Evolutionary conservation across 2,888 invertebrate genomes (phyloP).

Genomic region (Dugesia japonica): DNA sequence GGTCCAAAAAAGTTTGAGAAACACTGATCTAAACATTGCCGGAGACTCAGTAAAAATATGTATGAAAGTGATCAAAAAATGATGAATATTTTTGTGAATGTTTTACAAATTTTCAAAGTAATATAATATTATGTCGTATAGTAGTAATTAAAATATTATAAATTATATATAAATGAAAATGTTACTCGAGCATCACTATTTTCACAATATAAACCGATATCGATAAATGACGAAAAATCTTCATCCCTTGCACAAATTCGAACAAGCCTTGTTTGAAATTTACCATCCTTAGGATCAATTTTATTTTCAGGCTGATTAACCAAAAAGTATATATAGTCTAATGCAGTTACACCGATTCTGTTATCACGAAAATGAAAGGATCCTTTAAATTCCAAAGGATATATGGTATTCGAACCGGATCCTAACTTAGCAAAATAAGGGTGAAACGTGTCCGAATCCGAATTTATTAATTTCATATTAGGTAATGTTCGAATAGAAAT

Average conservation of each 20-base stretch:
- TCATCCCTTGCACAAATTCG: background rate
- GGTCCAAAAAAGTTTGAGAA: no score
- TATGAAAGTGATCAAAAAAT: no score
- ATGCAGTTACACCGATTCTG: background rate
- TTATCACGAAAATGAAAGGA: background rate
- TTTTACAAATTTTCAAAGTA: no score
- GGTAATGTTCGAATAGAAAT: background rate
- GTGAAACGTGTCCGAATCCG: background rate
- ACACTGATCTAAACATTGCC: no score
- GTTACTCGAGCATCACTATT: background rate
- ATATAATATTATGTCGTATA: no score
- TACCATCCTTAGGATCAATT: background rate
- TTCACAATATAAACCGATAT: background rate
- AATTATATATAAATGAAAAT: no score
- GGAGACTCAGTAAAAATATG: no score
- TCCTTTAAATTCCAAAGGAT: conserved; percentile 1
- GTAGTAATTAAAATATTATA: no score
- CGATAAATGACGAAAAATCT: background rate
- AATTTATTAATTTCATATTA: background rate
- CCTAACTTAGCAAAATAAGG: background rate
- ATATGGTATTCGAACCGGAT: background rate
- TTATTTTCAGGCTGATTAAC: conserved; percentile 2
- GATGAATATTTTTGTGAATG: no score
- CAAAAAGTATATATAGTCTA: background rate
- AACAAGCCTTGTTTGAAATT: background rate